phyloP scores from a whole-genome alignment of 2,113 vertebrate genomes.

The Macquaria australasica region DNA sequence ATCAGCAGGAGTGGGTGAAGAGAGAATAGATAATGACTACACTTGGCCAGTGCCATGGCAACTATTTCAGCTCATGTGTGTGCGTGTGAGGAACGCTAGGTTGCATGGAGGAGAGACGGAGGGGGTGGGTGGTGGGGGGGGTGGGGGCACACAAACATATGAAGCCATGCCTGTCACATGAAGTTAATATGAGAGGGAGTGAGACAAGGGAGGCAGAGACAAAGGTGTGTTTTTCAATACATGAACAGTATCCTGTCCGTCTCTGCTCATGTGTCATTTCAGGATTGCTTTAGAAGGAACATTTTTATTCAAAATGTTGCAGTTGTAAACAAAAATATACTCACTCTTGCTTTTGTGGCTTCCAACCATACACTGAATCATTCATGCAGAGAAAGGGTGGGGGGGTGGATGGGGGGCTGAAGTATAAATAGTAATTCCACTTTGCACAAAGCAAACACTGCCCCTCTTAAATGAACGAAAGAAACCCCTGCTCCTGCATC shows the following conservation, averaged over 20 bases:
- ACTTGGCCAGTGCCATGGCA: slow-evolving; percentile 79
- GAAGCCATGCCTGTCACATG: slow-evolving; percentile 59
- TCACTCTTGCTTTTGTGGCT: slow-evolving; percentile 9
- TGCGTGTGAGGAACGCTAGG: slow-evolving; percentile 29
- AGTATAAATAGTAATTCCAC: slow-evolving; percentile 67
- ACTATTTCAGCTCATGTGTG: slow-evolving; percentile 64
- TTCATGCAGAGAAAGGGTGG: slow-evolving; percentile 49
- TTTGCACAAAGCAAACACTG: slow-evolving; percentile 63
- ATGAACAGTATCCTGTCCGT: neutral
- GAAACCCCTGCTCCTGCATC: slow-evolving; percentile 43
- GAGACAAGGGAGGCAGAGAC: slow-evolving; percentile 10
- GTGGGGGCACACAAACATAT: slow-evolving; percentile 56
- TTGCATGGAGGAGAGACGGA: slow-evolving; percentile 33
- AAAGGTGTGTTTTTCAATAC: slow-evolving; percentile 16
- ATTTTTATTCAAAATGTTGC: neutral
- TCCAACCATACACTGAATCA: slow-evolving; percentile 42
- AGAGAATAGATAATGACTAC: slow-evolving; percentile 66
- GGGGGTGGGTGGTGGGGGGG: neutral
- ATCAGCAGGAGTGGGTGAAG: slow-evolving; percentile 64
- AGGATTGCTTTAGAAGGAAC: neutral
- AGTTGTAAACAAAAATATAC: slow-evolving; percentile 16
- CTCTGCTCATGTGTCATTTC: neutral
- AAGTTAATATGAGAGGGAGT: slow-evolving; percentile 35
- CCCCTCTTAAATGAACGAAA: slow-evolving; percentile 7
- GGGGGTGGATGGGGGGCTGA: neutral